A percentile compares a stretch with the other conserved stretches of the same genome.
Conservation (phyloP, 1,140 invertebrate species). For the Uloborus diversus region DNA sequence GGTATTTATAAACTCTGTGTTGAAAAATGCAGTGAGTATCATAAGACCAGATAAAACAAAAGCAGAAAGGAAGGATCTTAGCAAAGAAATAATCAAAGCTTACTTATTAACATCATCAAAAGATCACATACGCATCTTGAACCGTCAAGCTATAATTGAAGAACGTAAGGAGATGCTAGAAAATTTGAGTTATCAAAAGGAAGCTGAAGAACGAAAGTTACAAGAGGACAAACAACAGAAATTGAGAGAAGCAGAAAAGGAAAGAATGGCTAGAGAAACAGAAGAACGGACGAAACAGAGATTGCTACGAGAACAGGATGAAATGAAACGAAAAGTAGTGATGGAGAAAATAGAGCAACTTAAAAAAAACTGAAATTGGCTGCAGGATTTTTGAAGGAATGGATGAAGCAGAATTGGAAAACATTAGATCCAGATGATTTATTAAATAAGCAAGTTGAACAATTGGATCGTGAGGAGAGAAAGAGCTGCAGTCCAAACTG, state of each 20-base stretch:
- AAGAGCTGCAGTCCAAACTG: constrained; percentile 52
- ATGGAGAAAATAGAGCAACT: constrained; percentile 61
- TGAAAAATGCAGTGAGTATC: constrained; percentile 79
- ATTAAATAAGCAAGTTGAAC: constrained; percentile 55
- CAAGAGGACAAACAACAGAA: constrained; percentile 84
- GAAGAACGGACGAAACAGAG: constrained; percentile 71
- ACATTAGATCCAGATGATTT: constrained; percentile 57
- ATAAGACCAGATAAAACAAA: constrained; percentile 80
- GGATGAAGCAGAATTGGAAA: constrained; percentile 61
- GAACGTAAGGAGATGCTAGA: constrained; percentile 95
- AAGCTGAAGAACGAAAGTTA: constrained; percentile 86
- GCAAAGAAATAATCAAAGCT: constrained; percentile 78
- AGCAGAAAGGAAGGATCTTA: constrained; percentile 79
- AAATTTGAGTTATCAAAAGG: constrained; percentile 83
- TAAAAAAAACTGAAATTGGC: constrained; percentile 61
- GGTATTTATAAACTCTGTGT: constrained; percentile 85
- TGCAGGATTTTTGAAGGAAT: constrained; percentile 58
- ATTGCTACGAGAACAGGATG: constrained; percentile 78
- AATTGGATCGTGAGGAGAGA: constrained; percentile 57
- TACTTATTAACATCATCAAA: constrained; percentile 87
- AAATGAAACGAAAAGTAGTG: constrained; percentile 69
- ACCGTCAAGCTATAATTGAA: constrained; percentile 94
- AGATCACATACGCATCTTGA: constrained; percentile 87
- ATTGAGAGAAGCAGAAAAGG: constrained; percentile 84
- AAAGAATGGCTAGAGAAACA: constrained; percentile 84